These are phyloP conservation scores for Eupithecia dodoneata DNA, from an alignment of 2,888 invertebrate genomes.

Conservation along the genomic window DNA sequence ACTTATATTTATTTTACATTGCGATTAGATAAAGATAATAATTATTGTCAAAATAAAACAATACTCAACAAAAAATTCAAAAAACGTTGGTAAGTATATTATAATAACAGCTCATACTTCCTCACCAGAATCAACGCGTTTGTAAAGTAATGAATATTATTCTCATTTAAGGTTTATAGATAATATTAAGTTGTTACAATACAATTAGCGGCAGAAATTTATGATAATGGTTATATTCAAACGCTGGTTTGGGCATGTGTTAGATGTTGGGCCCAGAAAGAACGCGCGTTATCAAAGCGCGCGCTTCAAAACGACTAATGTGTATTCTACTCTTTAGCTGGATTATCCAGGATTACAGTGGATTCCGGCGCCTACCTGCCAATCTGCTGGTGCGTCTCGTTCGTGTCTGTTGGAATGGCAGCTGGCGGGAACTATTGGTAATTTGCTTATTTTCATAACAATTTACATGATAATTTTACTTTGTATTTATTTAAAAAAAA, in stretches of 20 bases:
- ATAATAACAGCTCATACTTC: too few species aligned
- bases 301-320: not conserved
- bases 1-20: too few species aligned
- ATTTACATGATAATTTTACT: not conserved
- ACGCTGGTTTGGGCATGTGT: not conserved
- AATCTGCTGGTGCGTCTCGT: slow-evolving; percentile 47
- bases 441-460: not conserved
- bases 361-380: slow-evolving; percentile 40
- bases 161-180: too few species aligned
- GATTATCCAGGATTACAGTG: slow-evolving; percentile 47
- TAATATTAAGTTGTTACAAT: too few species aligned
- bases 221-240: not conserved
- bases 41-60: too few species aligned
- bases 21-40: too few species aligned
- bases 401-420: slow-evolving; percentile 48
- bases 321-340: slow-evolving; percentile 19
- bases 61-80: too few species aligned
- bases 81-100: too few species aligned
- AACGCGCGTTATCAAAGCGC: not conserved
- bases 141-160: too few species aligned
- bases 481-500: not conserved
- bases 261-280: not conserved
- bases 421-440: slow-evolving; percentile 19
- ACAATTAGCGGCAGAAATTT: too few species aligned
- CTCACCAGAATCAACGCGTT: too few species aligned